phyloP scores from a whole-genome alignment of 2,888 invertebrate species.

The Eupithecia dodoneata region DNA sequence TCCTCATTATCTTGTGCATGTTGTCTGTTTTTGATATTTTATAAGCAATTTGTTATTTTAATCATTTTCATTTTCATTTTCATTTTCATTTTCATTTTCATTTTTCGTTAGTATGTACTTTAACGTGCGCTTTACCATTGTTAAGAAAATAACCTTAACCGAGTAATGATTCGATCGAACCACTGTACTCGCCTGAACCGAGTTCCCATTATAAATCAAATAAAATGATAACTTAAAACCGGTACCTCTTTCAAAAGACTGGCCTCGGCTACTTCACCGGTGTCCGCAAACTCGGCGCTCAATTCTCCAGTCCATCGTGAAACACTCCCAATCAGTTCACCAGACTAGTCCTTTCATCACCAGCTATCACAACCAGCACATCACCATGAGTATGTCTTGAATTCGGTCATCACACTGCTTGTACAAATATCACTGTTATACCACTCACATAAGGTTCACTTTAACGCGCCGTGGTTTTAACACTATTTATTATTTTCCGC shows the following conservation, averaged over 20 bases:
- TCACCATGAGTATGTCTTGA: conserved; percentile 47
- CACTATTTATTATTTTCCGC: conserved; percentile 81
- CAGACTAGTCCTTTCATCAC: conserved; percentile 57
- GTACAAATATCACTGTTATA: conserved; percentile 62
- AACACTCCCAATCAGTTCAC: conserved; percentile 52
- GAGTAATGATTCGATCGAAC: conserved; percentile 56
- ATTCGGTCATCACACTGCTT: conserved; percentile 58
- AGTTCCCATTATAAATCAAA: conserved; percentile 75
- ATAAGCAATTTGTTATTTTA: conserved; percentile 17
- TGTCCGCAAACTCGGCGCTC: conserved; percentile 65
- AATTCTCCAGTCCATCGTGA: conserved; percentile 75
- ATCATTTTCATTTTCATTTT: too few relatives aligned
- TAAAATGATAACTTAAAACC: conserved; percentile 82
- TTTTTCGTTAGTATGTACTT: conserved; percentile 17
- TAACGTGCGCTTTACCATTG: not conserved
- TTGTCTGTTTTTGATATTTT: conserved; percentile 14
- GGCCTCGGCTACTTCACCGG: conserved; percentile 78
- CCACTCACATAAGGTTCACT: conserved; percentile 63
- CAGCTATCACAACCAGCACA: conserved; percentile 55
- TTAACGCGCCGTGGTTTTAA: conserved; percentile 68
- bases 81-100: too few relatives aligned
- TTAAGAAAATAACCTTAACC: conserved; percentile 27
- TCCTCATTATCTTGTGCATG: conserved; percentile 4
- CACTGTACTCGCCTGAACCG: conserved; percentile 61
- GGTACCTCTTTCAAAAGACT: conserved; percentile 81